A percentile compares a stretch with the other conserved stretches of the same genome.
Conservation (phyloP, 2,888 invertebrate species). For the Hirtodrosophila alboralis region DNA sequence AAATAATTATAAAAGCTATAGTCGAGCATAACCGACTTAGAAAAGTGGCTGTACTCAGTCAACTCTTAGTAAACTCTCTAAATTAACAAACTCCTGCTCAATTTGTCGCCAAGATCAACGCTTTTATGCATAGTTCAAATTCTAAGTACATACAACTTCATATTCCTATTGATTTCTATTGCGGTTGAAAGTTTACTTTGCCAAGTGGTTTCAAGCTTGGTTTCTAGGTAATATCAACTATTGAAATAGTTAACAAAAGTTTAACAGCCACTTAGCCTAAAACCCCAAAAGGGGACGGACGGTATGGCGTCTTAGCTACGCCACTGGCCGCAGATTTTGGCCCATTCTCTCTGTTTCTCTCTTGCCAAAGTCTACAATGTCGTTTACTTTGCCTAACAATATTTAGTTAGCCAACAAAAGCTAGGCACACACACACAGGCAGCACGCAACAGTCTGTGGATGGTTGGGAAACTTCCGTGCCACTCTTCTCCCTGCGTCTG, state of each 20-base stretch:
- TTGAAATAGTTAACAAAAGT: constrained; percentile 4
- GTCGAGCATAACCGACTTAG: too few relatives aligned
- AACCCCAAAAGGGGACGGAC: too few relatives aligned
- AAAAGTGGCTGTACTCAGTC: too few relatives aligned
- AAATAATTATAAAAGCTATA: too few relatives aligned
- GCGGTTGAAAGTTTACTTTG: background rate
- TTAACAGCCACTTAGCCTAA: constrained; percentile 11
- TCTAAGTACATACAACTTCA: too few relatives aligned
- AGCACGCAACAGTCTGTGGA: constrained; percentile 19
- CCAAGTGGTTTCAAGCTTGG: background rate
- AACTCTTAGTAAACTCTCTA: too few relatives aligned
- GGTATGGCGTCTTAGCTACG: constrained; percentile 15
- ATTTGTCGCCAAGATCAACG: too few relatives aligned
- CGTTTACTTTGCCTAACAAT: constrained; percentile 79
- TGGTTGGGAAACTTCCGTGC: background rate
- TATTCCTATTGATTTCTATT: background rate
- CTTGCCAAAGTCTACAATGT: constrained; percentile 62
- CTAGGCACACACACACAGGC: constrained; percentile 24
- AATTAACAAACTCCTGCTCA: too few relatives aligned
- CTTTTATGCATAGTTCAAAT: too few relatives aligned
- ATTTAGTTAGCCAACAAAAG: constrained; percentile 78
- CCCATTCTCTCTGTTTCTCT: too few relatives aligned
- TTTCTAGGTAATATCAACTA: background rate
- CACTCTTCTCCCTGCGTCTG: constrained; percentile 4
- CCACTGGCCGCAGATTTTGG: constrained; percentile 53